Evolutionary conservation across 92 coral and sea anemone genomes (phyloP).

Genomic region (Epizoanthus ramosus): DNA sequence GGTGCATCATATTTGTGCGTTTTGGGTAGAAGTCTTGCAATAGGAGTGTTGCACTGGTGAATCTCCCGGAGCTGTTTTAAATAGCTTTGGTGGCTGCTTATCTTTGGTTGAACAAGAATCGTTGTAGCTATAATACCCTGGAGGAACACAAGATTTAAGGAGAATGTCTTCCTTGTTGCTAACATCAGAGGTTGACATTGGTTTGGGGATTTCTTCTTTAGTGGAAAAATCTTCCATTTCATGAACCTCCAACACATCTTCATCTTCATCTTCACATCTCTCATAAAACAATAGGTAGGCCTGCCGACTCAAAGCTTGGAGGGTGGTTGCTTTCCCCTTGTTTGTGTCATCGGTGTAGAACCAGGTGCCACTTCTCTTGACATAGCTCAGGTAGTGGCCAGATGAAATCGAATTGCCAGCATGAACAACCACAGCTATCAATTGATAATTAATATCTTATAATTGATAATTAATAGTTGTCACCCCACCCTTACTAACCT

Average conservation of each 20-base stretch:
- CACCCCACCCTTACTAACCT: constrained; percentile 12
- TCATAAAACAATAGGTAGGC: constrained; percentile 43
- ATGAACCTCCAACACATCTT: constrained; percentile 11
- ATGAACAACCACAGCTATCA: constrained; percentile 21
- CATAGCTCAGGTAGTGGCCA: constrained; percentile 34
- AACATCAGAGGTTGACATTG: neutral
- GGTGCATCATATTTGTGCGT: neutral
- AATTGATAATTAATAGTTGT: no score
- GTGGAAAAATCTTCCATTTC: neutral
- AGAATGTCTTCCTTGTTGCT: neutral
- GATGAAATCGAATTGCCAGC: constrained; percentile 8
- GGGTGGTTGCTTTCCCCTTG: constrained; percentile 4
- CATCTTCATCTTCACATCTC: constrained; percentile 13
- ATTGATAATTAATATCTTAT: neutral
- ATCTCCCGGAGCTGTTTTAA: constrained; percentile 25
- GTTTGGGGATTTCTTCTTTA: neutral
- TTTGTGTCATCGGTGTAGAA: constrained; percentile 21
- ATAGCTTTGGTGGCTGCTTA: constrained; percentile 1
- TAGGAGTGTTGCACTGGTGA: neutral
- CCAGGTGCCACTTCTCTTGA: constrained; percentile 35
- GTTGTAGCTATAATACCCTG: no score
- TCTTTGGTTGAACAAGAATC: constrained; percentile 12
- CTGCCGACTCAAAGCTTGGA: constrained; percentile 33
- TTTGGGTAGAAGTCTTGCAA: neutral
- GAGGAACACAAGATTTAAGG: neutral